Percentiles rank a stretch among this genome's conserved stretches.
Conservation (phyloP, 2,113 vertebrate genomes). For the Stigmatopora argus region DNA sequence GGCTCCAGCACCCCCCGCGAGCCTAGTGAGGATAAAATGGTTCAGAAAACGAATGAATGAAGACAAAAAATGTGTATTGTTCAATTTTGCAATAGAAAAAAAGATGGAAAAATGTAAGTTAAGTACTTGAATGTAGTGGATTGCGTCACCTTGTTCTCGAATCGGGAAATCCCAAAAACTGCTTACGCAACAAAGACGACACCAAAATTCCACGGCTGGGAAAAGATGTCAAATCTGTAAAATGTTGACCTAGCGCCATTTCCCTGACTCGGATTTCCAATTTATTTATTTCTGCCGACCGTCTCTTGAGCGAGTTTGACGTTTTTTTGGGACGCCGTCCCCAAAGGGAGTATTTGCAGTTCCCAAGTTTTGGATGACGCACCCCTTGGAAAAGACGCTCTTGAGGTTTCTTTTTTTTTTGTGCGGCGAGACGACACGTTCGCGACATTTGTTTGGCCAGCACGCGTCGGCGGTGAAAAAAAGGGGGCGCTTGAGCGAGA, state of each 20-base stretch:
- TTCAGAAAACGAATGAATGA: no score
- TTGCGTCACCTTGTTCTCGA: background rate
- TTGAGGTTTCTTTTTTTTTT: constrained; percentile 15
- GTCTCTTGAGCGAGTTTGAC: constrained; percentile 44
- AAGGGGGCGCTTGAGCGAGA: constrained; percentile 6
- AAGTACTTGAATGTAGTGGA: background rate
- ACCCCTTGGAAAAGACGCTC: constrained; percentile 23
- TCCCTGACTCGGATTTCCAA: constrained; percentile 20
- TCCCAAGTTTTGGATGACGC: constrained; percentile 26
- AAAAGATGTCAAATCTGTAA: constrained; percentile 7
- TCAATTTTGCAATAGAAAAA: no score
- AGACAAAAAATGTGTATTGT: no score
- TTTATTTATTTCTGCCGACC: constrained; percentile 25
- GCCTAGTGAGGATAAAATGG: no score
- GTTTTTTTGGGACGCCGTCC: constrained; percentile 40
- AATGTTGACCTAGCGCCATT: constrained; percentile 27
- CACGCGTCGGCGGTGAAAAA: constrained; percentile 22
- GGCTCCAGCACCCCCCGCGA: no score
- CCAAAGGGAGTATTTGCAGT: constrained; percentile 24
- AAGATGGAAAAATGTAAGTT: no score
- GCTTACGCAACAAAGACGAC: background rate
- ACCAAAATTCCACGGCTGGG: constrained; percentile 14
- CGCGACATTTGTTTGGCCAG: constrained; percentile 24
- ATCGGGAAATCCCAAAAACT: background rate
- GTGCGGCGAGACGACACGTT: constrained; percentile 24